Base-by-base conservation (phyloP, 2,888 invertebrate species). In the Drosophila demipolita region DNA sequence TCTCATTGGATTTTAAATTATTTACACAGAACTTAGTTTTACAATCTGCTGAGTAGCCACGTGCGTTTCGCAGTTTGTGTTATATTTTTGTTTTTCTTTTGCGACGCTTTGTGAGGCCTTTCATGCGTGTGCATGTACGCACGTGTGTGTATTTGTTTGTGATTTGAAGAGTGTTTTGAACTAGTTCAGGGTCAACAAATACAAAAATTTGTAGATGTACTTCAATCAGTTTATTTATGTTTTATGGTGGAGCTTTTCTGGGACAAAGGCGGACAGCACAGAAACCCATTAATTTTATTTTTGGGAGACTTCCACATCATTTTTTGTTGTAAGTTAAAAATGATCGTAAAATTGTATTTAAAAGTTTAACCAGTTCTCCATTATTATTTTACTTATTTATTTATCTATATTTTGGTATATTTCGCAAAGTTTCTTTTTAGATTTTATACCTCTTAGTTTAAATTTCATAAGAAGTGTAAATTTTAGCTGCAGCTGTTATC, bases 151-250 rank as follows among this genome's bases (percentile, higher is more conserved):
- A 52, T 32, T 42, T 70, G 53, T n/a, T 11, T 68, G 17, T 58
- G 49, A 40, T 53, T 70, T 71, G 17, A 54, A 72, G 78, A 80
- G 84, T 73, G 42, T 72, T 83, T 83, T 87, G 82, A 87, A 84
- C 87, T 83, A 75, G 69, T 83, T 87, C 83, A 84, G 82, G 87
- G 87, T 77, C 84, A 59, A 55, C 20, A 29, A 23, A 57, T 35
- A 60, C 57, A 53, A 48, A 40, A 70, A 52, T 61, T 58, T 61
- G 35, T 53, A 49, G 64, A 62, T 53, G 50, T 26, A 73, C 55
- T 62, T 55, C 11, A 62, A 53, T 55, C 7, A 64, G 40, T 66
- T 58, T 38, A 53, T 38, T 59, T 50, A 45, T 61, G 49, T 50
- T 58, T 64, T 64, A 66, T 63, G 64, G 55, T 57, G 45, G 11